Base-by-base conservation (phyloP, 2,888 invertebrate species). In the Plusia festucae region DNA sequence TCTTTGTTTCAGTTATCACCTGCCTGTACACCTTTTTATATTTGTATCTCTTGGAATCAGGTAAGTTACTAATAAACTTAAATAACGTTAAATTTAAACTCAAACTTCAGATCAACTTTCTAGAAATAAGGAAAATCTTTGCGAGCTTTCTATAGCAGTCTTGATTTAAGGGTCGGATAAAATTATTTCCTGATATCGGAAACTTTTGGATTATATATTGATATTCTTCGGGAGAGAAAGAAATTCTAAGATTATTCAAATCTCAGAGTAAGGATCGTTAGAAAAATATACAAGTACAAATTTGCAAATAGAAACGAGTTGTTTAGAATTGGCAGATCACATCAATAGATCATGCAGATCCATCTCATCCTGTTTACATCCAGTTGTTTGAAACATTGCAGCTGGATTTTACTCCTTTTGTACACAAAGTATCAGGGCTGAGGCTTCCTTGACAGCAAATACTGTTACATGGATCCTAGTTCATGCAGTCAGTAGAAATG, bases 111-210 rank as follows among this genome's bases (percentile, higher is more conserved):
- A n/a, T 40, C 6, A 40, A 40, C n/a, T 40, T 40, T n/a, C 40
- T n/a, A 15, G 40, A 40, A n/a, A 40, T 40, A 40, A 40, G n/a
- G 40, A 40, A 40, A 40, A 40, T n/a, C 40, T 40, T 40, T n/a
- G n/a, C 40, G n/a, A 40, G n/a, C n/a, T n/a, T 40, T 40, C 40
- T 7, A 3, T n/a, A n/a, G 15, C n/a, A 6, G 2, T 40, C 40
- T n/a, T 40, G 40, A 40, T 40, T 40, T 40, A 40, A 40, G 40
- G 40, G n/a, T 40, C 40, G 15, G 40, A 15, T 40, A 40, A 40
- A 40, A 40, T 40, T 40, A 40, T 40, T 40, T n/a, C 40, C n/a
- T 40, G 40, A 40, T 40, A n/a, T 40, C 5, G n/a, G 40, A 40
- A 40, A 40, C n/a, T 40, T 40, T n/a, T n/a, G n/a, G n/a, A 40